Conservation (phyloP, 1,140 invertebrate genomes). For the Andricus grossulariae region DNA sequence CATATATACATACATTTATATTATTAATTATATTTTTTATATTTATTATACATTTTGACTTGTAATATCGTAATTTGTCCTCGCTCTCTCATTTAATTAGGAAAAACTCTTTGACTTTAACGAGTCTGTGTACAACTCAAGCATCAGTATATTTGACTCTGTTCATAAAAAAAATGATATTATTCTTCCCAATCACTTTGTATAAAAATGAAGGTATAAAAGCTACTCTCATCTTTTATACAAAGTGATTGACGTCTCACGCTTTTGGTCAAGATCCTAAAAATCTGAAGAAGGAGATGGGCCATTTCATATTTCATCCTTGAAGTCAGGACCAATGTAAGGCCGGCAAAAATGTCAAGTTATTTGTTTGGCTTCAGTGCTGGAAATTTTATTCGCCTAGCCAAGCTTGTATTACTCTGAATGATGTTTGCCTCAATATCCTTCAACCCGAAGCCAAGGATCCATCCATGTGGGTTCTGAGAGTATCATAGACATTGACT, state of each 20-base stretch:
- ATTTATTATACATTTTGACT: no score
- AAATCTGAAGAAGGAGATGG: constrained; percentile 3
- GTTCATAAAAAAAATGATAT: background rate
- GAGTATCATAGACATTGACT: constrained; percentile 35
- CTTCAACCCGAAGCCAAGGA: constrained; percentile 39
- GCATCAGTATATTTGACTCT: no score
- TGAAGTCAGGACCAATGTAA: constrained; percentile 40
- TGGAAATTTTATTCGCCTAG: constrained; percentile 63
- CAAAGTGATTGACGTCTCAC: constrained; percentile 25
- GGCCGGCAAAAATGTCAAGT: constrained; percentile 60
- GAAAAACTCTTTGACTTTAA: background rate
- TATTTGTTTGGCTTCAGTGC: constrained; percentile 61
- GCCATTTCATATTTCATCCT: constrained; percentile 15
- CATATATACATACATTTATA: no score
- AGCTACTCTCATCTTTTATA: constrained; percentile 11
- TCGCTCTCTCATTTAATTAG: no score
- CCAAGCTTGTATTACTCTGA: constrained; percentile 61
- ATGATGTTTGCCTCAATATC: constrained; percentile 67
- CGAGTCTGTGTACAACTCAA: background rate
- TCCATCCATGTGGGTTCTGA: constrained; percentile 33
- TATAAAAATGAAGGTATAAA: background rate
- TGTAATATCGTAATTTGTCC: no score
- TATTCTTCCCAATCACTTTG: background rate
- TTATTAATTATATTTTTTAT: no score
- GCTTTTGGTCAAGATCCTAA: background rate